Conservation (phyloP, 2,888 invertebrate genomes). For the Eupsilia transversa region DNA sequence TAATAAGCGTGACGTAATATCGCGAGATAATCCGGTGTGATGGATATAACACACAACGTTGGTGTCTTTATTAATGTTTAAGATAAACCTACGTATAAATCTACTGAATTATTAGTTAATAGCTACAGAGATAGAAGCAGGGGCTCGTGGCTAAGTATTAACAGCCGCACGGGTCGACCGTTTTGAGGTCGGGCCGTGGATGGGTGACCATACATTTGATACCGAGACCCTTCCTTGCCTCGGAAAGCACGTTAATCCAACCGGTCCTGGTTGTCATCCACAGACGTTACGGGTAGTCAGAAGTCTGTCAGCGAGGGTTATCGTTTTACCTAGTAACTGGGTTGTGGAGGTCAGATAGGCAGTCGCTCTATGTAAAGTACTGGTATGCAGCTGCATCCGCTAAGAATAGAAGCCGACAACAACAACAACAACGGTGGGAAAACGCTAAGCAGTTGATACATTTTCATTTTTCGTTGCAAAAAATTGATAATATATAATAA, state of each 20-base stretch:
- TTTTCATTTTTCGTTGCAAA: not conserved
- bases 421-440: too few species aligned
- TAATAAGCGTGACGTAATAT: conserved; percentile 51
- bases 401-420: too few species aligned
- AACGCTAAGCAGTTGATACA: not conserved
- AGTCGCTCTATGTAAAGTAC: not conserved
- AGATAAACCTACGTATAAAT: conserved; percentile 1
- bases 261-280: not conserved
- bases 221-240: not conserved
- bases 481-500: too few species aligned
- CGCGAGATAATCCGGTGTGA: conserved; percentile 54
- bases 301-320: not conserved
- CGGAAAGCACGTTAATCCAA: not conserved
- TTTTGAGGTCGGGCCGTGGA: not conserved
- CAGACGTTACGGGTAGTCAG: too few species aligned
- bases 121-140: too few species aligned
- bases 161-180: not conserved
- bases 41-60: conserved; percentile 53
- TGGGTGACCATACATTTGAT: not conserved
- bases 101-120: not conserved
- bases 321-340: not conserved
- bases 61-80: conserved; percentile 54
- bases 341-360: not conserved
- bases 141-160: not conserved
- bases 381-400: not conserved